Evolutionary conservation across 2,797 vertebrate genomes (phyloP), one percentile per base, ranked within the genome.

Genomic region (Urophycis tenuis): DNA sequence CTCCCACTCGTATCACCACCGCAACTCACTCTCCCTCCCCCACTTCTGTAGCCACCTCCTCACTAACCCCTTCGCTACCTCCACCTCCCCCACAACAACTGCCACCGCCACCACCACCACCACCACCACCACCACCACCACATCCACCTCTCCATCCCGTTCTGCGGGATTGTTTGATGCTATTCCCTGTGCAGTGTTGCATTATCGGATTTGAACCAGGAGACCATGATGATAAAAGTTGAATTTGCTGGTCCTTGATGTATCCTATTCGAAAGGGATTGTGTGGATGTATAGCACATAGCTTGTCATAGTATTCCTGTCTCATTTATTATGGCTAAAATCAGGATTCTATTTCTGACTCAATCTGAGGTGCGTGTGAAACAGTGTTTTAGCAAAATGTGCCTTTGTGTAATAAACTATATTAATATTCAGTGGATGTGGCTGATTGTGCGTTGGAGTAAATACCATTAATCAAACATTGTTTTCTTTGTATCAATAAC

Each of bases 131-230:
- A 22, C 49, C 49, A 53, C 22, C 49, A 8, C 49, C 1, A 53
- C 49, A 19, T n/a, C 22, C 49, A 22, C 74, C 41, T 25, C 73
- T 41, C 5, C 12, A 22, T 19, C 30, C 71, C 53, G 36, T 31
- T 29, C 25, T 31, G 85, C 91, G 92, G 92, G 92, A 89, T 89
- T 88, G 85, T 92, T 91, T 92, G 88, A 91, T 92, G 82, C n/a
- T n/a, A 53, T 53, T 53, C 14, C 49, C 9, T 22, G 22, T 53
- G 49, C 49, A 53, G 49, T n/a, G 49, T 53, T 53, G 49, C 49
- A 53, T 53, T n/a, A n/a, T 53, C 19, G 49, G 49, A 53, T 89
- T 70, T 70, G 67, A 70, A 31, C 30, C 30, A 12, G 29, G 67
- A 36, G 19, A 36, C 33, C 19, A 33, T 11, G 31, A 64, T 25